These are phyloP conservation scores for Drosophila bunnanda DNA, from an alignment of 2,888 invertebrate species.

Conservation along the genomic window DNA sequence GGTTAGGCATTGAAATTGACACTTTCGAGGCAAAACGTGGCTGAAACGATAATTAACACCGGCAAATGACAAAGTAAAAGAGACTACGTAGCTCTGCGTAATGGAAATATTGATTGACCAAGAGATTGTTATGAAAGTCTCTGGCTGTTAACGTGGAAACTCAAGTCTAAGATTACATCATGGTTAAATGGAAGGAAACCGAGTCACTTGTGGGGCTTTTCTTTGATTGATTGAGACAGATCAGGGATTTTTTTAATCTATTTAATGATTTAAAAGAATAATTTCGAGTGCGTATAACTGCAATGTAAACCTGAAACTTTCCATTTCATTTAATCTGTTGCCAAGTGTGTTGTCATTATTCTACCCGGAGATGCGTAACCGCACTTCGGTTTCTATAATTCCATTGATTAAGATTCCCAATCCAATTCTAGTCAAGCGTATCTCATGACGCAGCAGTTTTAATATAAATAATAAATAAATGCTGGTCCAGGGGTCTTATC, in stretches of 20 bases:
- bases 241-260: background rate
- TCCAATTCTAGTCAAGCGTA: constrained; percentile 18
- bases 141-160: constrained; percentile 10
- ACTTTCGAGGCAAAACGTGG: constrained; percentile 42
- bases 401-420: constrained; percentile 17
- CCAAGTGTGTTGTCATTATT: constrained; percentile 5
- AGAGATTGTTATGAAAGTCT: constrained; percentile 29
- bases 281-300: no score
- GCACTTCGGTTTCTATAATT: background rate
- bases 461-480: constrained; percentile 9
- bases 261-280: no score
- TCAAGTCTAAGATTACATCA: constrained; percentile 23
- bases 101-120: constrained; percentile 30
- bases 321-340: constrained; percentile 13
- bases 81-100: constrained; percentile 20
- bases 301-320: background rate
- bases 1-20: constrained; percentile 64
- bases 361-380: constrained; percentile 22
- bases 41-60: constrained; percentile 44
- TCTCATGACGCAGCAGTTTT: constrained; percentile 12
- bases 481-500: constrained; percentile 5
- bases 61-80: constrained; percentile 6
- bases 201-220: constrained; percentile 17
- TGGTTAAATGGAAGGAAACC: constrained; percentile 17
- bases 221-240: constrained; percentile 8